Evolutionary conservation across 2,113 vertebrate genomes (phyloP).

Genomic region (Galemys pyrenaicus): DNA sequence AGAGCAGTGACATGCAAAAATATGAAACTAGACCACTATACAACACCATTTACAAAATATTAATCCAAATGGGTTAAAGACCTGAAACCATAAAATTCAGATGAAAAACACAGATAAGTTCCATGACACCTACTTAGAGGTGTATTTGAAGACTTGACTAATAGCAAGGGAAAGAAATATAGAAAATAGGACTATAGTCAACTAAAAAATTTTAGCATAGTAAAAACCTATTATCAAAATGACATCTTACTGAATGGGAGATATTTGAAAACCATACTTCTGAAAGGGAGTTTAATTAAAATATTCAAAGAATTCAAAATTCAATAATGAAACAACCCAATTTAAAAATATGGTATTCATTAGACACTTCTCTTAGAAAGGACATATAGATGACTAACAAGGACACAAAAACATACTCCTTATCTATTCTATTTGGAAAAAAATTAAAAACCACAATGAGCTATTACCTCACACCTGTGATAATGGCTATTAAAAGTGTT

Average conservation of each 20-base stretch:
- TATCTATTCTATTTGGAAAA: background rate
- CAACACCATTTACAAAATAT: too few relatives aligned
- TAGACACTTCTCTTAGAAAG: background rate
- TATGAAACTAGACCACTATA: too few relatives aligned
- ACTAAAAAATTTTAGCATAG: too few relatives aligned
- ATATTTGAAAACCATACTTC: background rate
- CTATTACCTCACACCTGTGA: background rate
- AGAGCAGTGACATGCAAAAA: too few relatives aligned
- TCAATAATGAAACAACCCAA: background rate
- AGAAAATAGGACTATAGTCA: too few relatives aligned
- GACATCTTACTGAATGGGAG: background rate
- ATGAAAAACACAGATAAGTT: too few relatives aligned
- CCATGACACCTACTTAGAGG: too few relatives aligned
- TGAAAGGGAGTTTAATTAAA: background rate
- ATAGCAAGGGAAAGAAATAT: background rate
- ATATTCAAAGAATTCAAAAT: background rate
- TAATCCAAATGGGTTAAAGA: too few relatives aligned
- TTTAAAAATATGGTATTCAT: background rate
- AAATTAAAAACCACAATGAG: background rate
- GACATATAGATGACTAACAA: background rate
- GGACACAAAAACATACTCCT: background rate
- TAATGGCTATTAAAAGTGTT: background rate
- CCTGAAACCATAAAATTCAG: too few relatives aligned
- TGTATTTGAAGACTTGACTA: too few relatives aligned
- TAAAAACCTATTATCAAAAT: background rate